Conservation (phyloP, 2,113 vertebrate species). For the Pollimyrus isidori region DNA sequence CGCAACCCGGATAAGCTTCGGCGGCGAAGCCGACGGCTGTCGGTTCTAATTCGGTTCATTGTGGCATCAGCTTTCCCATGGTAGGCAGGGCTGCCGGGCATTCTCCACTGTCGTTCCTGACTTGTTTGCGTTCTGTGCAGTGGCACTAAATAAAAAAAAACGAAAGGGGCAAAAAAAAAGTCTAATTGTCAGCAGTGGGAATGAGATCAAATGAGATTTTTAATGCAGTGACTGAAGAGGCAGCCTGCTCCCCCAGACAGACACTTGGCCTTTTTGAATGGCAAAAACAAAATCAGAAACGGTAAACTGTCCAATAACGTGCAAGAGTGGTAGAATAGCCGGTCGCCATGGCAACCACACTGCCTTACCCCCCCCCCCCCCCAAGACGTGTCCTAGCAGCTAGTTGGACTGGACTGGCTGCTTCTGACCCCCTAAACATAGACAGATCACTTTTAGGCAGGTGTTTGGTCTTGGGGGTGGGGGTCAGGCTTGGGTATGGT, state of each 20-base stretch:
- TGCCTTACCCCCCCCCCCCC: constrained; percentile 64
- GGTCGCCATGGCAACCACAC: constrained; percentile 77
- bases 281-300: constrained; percentile 71
- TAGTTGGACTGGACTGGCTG: constrained; percentile 74
- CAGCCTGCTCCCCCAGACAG: constrained; percentile 28
- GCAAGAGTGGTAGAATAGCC: constrained; percentile 62
- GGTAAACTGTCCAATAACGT: constrained; percentile 66
- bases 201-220: constrained; percentile 23
- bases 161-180: neutral
- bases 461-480: constrained; percentile 58
- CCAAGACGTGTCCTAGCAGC: constrained; percentile 70
- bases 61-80: neutral
- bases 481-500: constrained; percentile 64
- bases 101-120: neutral
- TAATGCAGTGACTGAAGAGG: constrained; percentile 3
- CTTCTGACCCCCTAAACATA: constrained; percentile 65
- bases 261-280: constrained; percentile 68
- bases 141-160: neutral
- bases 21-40: neutral
- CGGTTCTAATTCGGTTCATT: neutral
- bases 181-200: constrained; percentile 22
- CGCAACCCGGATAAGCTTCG: neutral
- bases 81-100: neutral
- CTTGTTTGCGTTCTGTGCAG: neutral
- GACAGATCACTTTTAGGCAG: constrained; percentile 82